Conservation (phyloP, 2,888 invertebrate species). For the Dynastes tityus region DNA sequence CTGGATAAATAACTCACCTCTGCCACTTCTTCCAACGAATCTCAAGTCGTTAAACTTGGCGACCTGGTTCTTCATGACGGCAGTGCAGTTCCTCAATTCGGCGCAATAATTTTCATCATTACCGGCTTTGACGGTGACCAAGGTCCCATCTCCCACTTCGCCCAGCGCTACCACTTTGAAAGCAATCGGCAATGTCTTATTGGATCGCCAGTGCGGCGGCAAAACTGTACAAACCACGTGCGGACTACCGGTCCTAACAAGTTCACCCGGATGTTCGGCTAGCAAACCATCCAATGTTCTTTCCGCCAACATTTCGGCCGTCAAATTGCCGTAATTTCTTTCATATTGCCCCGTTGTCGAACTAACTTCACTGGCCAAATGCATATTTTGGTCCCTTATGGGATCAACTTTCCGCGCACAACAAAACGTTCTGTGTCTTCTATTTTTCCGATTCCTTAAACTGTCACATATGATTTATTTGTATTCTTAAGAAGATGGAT, state of each 20-base stretch:
- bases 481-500: conserved; percentile 1
- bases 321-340: conserved; percentile 78
- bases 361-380: conserved; percentile 85
- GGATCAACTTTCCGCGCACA: neutral
- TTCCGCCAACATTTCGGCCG: conserved; percentile 91
- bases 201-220: conserved; percentile 97
- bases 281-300: conserved; percentile 89
- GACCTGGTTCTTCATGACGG: conserved; percentile 98
- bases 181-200: conserved; percentile 97
- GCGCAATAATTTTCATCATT: conserved; percentile 99
- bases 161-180: conserved; percentile 97
- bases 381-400: conserved; percentile 72
- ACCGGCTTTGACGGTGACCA: conserved; percentile 95
- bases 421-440: conserved; percentile 7
- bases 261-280: conserved; percentile 92
- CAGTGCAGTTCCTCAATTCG: conserved; percentile 94
- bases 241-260: conserved; percentile 93
- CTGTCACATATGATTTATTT: conserved; percentile 31
- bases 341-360: conserved; percentile 76
- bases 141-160: conserved; percentile 95
- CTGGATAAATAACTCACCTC: conserved; percentile 81
- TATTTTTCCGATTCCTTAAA: conserved; percentile 7
- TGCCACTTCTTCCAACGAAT: conserved; percentile 98
- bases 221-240: conserved; percentile 96
- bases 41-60: conserved; percentile 99